Conservation (phyloP, 2,113 vertebrate species). For the Myodes glareolus region DNA sequence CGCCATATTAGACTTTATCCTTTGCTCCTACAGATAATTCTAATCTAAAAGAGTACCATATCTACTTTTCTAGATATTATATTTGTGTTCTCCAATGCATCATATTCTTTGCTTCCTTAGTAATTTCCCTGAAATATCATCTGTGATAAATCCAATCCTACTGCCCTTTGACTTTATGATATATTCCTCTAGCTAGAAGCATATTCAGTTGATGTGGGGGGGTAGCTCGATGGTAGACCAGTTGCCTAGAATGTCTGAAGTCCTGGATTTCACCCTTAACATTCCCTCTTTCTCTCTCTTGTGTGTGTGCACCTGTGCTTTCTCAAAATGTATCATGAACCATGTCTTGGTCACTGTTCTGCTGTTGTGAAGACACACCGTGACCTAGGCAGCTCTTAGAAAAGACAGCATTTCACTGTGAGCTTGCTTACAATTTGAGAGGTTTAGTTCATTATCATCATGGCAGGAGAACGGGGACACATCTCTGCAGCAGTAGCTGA, state of each 20-base stretch:
- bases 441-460: background rate
- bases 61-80: conserved; percentile 19
- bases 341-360: background rate
- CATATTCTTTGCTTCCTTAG: background rate
- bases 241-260: background rate
- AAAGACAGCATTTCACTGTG: background rate
- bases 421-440: background rate
- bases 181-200: background rate
- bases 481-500: background rate
- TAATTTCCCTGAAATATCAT: background rate
- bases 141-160: background rate
- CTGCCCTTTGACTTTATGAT: background rate
- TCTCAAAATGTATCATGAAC: background rate
- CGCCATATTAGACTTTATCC: background rate
- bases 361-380: background rate
- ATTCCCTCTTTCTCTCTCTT: background rate
- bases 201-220: background rate
- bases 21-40: background rate
- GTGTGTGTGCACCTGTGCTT: too few relatives aligned
- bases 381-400: background rate
- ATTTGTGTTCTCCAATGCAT: background rate
- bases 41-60: background rate
- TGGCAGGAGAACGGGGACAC: background rate
- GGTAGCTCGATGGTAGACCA: background rate
- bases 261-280: background rate